Percentiles rank a stretch among this genome's conserved stretches.
Evolutionary conservation across 2,797 vertebrate species (phyloP).

Genomic region (Kryptolebias ocellatus): DNA sequence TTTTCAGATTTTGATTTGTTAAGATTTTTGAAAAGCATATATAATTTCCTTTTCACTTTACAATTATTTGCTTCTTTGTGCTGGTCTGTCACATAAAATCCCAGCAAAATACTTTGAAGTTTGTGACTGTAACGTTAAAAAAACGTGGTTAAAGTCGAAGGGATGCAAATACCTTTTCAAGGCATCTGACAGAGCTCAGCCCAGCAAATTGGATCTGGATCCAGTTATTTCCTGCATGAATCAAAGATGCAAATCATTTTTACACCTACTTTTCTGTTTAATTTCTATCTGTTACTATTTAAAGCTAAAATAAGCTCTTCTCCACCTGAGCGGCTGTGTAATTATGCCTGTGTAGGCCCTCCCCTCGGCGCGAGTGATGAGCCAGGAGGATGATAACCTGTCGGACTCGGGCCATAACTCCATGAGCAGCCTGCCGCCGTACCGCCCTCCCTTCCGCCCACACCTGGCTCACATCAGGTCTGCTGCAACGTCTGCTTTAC

Average conservation of each 20-base stretch:
- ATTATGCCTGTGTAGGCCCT: slow-evolving; percentile 66
- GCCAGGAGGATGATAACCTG: slow-evolving; percentile 86
- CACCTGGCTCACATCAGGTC: slow-evolving; percentile 87
- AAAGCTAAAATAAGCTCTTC: slow-evolving; percentile 11
- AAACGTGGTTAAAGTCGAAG: too few relatives aligned
- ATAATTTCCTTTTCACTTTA: too few relatives aligned
- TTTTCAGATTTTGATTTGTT: too few relatives aligned
- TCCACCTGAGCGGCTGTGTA: slow-evolving; percentile 23
- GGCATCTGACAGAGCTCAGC: not conserved
- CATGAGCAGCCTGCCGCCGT: slow-evolving; percentile 91
- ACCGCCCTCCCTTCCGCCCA: slow-evolving; percentile 87
- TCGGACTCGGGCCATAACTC: slow-evolving; percentile 93
- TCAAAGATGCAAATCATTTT: slow-evolving; percentile 4
- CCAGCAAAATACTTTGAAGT: too few relatives aligned
- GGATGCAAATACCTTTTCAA: too few relatives aligned
- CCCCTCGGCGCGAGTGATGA: slow-evolving; percentile 82
- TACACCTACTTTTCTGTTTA: not conserved
- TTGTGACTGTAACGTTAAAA: too few relatives aligned
- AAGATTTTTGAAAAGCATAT: too few relatives aligned
- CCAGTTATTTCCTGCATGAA: not conserved
- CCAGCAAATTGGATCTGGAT: not conserved
- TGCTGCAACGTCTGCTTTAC: slow-evolving; percentile 11
- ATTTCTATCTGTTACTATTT: slow-evolving; percentile 4
- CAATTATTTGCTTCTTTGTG: too few relatives aligned
- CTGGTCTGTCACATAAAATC: too few relatives aligned